Percentiles rank a stretch among this genome's conserved stretches.
These are phyloP conservation scores for Lipophrys pholis DNA, from an alignment of 2,113 vertebrate genomes.

Conservation along the genomic window DNA sequence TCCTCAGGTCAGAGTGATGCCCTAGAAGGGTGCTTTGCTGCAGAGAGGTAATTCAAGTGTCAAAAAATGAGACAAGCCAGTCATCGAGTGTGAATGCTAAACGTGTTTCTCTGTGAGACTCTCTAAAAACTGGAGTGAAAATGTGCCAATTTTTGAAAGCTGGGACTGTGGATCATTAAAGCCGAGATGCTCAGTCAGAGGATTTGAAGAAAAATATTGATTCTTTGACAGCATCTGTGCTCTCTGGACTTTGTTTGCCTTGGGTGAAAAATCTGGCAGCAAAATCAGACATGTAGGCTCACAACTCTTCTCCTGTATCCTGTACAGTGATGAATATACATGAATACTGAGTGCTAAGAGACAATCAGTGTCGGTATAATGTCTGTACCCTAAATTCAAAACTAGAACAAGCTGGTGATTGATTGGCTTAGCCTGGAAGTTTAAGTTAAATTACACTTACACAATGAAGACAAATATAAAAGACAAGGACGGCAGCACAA, in stretches of 20 bases:
- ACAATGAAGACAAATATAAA: too few relatives aligned
- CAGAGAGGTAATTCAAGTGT: constrained; percentile 12
- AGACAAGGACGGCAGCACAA: background rate
- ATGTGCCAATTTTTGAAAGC: constrained; percentile 8
- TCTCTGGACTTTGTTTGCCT: constrained; percentile 10
- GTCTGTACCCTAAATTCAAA: background rate
- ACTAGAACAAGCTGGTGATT: background rate
- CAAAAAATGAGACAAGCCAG: constrained; percentile 29
- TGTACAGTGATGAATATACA: background rate
- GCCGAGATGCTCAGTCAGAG: constrained; percentile 41
- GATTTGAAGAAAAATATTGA: constrained; percentile 23
- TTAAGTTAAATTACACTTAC: too few relatives aligned
- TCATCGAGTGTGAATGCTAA: constrained; percentile 15
- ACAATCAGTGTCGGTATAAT: background rate
- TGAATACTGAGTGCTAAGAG: background rate
- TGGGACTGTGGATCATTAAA: constrained; percentile 6
- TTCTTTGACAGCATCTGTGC: constrained; percentile 19
- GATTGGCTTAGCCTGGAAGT: too few relatives aligned
- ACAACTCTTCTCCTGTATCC: background rate
- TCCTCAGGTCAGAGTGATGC: constrained; percentile 28
- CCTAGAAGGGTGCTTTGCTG: constrained; percentile 12
- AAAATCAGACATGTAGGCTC: background rate
- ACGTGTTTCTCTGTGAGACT: constrained; percentile 25
- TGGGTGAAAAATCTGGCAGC: background rate
- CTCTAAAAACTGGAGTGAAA: constrained; percentile 33